phyloP scores from a whole-genome alignment of 1,140 invertebrate genomes.

The Anoplophora glabripennis region DNA sequence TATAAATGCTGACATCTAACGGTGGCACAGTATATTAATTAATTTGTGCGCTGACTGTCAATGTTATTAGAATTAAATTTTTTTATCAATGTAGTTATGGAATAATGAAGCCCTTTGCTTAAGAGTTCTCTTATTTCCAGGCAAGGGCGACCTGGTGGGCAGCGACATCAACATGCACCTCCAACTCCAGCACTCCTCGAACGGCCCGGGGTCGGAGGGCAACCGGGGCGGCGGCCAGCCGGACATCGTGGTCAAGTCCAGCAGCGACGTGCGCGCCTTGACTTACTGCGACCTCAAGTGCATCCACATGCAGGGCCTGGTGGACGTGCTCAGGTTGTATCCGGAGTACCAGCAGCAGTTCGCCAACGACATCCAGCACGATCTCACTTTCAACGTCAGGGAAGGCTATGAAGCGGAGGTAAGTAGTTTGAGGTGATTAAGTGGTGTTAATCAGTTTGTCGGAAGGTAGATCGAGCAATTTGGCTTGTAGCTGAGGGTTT shows the following conservation, averaged over 20 bases:
- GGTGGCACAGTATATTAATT: no score
- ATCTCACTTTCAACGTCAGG: slow-evolving; percentile 91
- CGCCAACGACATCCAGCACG: slow-evolving; percentile 90
- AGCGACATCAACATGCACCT: slow-evolving; percentile 84
- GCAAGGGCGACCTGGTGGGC: slow-evolving; percentile 95
- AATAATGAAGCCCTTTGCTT: no score
- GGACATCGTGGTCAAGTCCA: slow-evolving; percentile 86
- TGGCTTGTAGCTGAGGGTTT: no score
- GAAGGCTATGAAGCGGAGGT: slow-evolving; percentile 89
- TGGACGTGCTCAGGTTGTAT: slow-evolving; percentile 87
- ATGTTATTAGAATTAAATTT: no score
- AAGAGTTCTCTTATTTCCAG: slow-evolving; percentile 52
- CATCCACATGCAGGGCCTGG: slow-evolving; percentile 84
- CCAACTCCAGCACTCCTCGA: slow-evolving; percentile 54
- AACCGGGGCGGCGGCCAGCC: slow-evolving; percentile 52
- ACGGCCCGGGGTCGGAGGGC: slow-evolving; percentile 49
- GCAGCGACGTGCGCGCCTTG: slow-evolving; percentile 86
- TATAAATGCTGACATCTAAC: no score
- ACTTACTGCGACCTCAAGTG: slow-evolving; percentile 96
- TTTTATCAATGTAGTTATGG: no score
- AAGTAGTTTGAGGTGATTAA: slow-evolving; percentile 27
- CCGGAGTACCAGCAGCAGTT: slow-evolving; percentile 94
- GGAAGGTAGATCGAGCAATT: no score
- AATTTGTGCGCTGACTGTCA: no score
- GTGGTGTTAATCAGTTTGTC: no score